These are phyloP conservation scores for Garrulus glandarius DNA, from an alignment of 2,797 vertebrate species.

Conservation along the genomic window DNA sequence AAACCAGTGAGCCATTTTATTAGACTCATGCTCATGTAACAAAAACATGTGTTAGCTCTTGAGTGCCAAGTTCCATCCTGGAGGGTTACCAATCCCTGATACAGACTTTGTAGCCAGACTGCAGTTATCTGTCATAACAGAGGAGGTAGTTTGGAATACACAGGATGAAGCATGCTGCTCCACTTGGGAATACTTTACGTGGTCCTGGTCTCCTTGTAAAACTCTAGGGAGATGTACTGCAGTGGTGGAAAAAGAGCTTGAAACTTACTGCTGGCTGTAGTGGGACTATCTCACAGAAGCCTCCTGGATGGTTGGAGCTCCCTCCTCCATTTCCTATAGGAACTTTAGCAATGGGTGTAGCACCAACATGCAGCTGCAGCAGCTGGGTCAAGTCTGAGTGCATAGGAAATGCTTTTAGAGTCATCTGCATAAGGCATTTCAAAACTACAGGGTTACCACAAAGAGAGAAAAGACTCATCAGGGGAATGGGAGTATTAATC, in stretches of 20 bases:
- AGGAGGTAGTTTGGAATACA: constrained; percentile 34
- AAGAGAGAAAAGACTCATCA: neutral
- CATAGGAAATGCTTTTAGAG: neutral
- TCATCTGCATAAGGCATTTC: neutral
- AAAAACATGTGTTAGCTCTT: constrained; percentile 51
- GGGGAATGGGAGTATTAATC: constrained; percentile 2
- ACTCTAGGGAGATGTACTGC: neutral
- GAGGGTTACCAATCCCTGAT: constrained; percentile 38
- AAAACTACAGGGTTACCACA: neutral
- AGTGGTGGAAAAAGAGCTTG: neutral
- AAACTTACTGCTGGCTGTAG: neutral
- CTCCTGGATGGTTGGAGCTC: neutral
- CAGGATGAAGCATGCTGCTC: neutral
- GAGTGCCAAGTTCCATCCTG: constrained; percentile 48
- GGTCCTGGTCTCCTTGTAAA: neutral
- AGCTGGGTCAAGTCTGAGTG: neutral
- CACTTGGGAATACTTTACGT: neutral
- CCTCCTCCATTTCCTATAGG: neutral
- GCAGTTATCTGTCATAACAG: constrained; percentile 39
- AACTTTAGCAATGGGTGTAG: neutral
- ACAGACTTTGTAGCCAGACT: constrained; percentile 39
- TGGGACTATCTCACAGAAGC: neutral
- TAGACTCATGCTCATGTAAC: constrained; percentile 57
- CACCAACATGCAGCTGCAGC: neutral
- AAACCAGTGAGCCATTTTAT: constrained; percentile 67